These are phyloP conservation scores for Rissa tridactyla DNA, from an alignment of 2,113 vertebrate species.

Conservation along the genomic window DNA sequence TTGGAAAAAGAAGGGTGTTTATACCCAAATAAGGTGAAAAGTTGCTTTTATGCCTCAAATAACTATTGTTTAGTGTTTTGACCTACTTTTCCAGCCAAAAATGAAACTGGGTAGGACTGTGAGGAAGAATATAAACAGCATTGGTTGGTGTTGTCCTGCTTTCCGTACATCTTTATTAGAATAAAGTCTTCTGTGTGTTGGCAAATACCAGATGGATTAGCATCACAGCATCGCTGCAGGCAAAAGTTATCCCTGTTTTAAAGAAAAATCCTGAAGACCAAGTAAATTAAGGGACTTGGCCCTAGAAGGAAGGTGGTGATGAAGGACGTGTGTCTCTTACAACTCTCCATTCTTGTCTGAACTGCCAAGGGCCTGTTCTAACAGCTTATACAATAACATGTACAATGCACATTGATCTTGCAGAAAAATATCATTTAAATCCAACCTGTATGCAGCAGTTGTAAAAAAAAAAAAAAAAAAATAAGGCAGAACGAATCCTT, in stretches of 20 bases:
- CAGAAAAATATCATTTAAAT: neutral
- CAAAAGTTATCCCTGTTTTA: neutral
- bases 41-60: neutral
- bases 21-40: neutral
- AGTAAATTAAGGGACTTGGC: neutral
- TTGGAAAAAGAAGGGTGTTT: neutral
- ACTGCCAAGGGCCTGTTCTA: neutral
- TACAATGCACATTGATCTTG: neutral
- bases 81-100: conserved; percentile 37
- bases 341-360: neutral
- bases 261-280: neutral
- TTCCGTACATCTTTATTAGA: neutral
- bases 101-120: neutral
- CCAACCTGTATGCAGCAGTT: neutral
- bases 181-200: neutral
- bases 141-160: neutral
- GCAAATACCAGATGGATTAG: conserved; percentile 2
- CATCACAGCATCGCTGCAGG: neutral
- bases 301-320: neutral
- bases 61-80: neutral
- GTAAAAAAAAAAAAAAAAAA: neutral
- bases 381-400: neutral
- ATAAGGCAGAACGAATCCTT: neutral
- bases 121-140: neutral
- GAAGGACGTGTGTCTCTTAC: neutral